Percentiles rank a stretch among this genome's conserved stretches.
phyloP scores from a whole-genome alignment of 1,140 invertebrate species.

The Halesus radiatus region DNA sequence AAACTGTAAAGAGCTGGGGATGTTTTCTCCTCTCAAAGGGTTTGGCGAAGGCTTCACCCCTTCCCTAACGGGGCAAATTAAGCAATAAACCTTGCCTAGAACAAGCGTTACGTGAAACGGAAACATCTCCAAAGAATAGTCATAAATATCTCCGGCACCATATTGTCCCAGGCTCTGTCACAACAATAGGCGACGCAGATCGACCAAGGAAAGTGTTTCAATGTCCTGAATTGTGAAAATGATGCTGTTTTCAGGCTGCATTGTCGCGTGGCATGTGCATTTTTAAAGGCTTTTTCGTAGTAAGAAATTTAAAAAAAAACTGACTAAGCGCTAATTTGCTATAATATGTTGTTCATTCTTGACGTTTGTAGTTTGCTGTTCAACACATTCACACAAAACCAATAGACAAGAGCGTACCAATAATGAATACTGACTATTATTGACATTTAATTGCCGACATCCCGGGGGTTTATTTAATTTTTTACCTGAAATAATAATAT shows the following conservation, averaged over 20 bases:
- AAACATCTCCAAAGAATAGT: background rate
- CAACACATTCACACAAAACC: no score
- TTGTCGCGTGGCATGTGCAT: slow-evolving; percentile 1
- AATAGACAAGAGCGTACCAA: no score
- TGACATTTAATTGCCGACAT: no score
- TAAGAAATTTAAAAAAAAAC: background rate
- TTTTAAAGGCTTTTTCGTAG: slow-evolving; percentile 16
- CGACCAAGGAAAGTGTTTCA: slow-evolving; percentile 15
- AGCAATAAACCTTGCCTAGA: slow-evolving; percentile 23
- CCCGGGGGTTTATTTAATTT: no score
- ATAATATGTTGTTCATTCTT: no score
- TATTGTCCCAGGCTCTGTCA: slow-evolving; percentile 19
- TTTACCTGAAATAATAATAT: no score
- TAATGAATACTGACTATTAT: no score
- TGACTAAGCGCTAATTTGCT: background rate
- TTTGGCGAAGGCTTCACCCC: background rate
- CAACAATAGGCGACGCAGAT: background rate
- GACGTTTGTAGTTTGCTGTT: no score
- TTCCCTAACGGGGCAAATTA: slow-evolving; percentile 41
- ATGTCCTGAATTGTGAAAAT: background rate
- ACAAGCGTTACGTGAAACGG: slow-evolving; percentile 6
- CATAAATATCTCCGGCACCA: slow-evolving; percentile 10
- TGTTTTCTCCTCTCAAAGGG: slow-evolving; percentile 11
- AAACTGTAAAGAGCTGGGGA: background rate
- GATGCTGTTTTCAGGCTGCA: background rate